A percentile compares a stretch with the other conserved stretches of the same genome.
These are phyloP conservation scores for Elgaria multicarinata DNA, from an alignment of 2,113 vertebrate genomes.

Conservation along the genomic window DNA sequence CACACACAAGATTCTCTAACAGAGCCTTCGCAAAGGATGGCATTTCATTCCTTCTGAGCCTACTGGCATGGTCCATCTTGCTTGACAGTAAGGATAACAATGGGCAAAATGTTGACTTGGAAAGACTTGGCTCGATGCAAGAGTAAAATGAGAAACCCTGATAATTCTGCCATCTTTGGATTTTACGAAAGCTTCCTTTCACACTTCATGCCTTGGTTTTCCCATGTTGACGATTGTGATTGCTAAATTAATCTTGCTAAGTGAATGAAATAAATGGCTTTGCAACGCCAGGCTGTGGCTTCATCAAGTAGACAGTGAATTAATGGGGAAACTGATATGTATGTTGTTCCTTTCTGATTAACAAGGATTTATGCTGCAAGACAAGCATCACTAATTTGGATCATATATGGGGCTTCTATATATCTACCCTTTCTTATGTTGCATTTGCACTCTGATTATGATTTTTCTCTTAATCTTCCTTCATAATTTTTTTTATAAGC, in stretches of 20 bases:
- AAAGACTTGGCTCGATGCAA: neutral
- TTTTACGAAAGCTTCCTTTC: neutral
- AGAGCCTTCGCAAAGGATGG: neutral
- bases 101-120: neutral
- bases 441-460: neutral
- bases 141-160: neutral
- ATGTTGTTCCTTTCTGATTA: slow-evolving; percentile 58
- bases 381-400: slow-evolving; percentile 59
- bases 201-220: neutral
- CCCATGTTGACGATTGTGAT: neutral
- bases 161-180: neutral
- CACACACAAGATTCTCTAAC: neutral
- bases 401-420: slow-evolving; percentile 40
- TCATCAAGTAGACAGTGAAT: slow-evolving; percentile 54
- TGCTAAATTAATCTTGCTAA: slow-evolving; percentile 3
- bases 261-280: neutral
- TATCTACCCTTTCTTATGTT: neutral
- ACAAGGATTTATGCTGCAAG: slow-evolving; percentile 60
- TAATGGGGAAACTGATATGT: slow-evolving; percentile 65
- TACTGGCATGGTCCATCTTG: neutral
- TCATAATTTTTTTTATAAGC: neutral
- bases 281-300: neutral
- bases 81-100: neutral
- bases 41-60: neutral
- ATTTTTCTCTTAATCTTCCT: neutral